Evolutionary conservation across 2,888 invertebrate species (phyloP).

Genomic region (Pandemis cinnamomeana): DNA sequence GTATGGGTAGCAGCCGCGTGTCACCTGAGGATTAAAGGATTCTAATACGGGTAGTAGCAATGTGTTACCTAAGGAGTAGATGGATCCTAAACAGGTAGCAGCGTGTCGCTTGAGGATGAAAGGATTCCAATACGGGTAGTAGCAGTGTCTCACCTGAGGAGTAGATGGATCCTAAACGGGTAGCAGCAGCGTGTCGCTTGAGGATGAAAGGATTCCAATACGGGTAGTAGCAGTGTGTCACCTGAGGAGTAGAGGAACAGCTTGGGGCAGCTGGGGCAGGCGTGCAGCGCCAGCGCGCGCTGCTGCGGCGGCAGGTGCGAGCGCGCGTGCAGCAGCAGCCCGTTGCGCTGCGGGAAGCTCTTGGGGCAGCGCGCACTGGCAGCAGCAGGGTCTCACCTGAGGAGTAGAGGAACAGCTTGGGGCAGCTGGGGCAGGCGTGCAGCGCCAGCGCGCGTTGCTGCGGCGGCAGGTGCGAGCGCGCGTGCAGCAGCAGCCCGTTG

Average conservation of each 20-base stretch:
- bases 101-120: too few relatives aligned
- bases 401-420: conserved; percentile 35
- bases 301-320: conserved; percentile 76
- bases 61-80: too few relatives aligned
- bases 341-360: conserved; percentile 89
- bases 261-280: conserved; percentile 76
- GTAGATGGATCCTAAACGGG: conserved; percentile 49
- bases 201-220: too few relatives aligned
- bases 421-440: conserved; percentile 84
- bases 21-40: too few relatives aligned
- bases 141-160: too few relatives aligned
- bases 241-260: conserved; percentile 35
- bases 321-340: conserved; percentile 86
- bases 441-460: conserved; percentile 79
- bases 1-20: too few relatives aligned
- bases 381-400: conserved; percentile 18
- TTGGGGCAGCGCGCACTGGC: conserved; percentile 86
- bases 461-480: conserved; percentile 81
- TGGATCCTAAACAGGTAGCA: too few relatives aligned
- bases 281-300: conserved; percentile 84
- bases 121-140: too few relatives aligned
- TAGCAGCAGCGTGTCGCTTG: conserved; percentile 78
- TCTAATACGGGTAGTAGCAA: too few relatives aligned
- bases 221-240: neutral
- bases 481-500: conserved; percentile 87